Base-by-base conservation (phyloP, 2,888 invertebrate genomes). In the Osmoderma eremita region DNA sequence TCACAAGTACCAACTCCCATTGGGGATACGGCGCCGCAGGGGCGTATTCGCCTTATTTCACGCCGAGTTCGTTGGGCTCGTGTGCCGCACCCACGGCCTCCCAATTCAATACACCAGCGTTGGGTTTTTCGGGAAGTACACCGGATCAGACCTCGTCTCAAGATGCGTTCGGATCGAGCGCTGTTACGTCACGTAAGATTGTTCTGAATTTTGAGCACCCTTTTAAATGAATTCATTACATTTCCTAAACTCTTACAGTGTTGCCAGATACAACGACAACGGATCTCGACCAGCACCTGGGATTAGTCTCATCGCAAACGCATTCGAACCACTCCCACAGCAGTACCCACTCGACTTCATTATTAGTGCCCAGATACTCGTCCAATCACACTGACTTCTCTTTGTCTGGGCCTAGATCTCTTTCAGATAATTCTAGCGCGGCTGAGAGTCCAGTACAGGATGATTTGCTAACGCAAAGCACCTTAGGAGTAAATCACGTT, bases 1-100 rank as follows among this genome's bases (percentile, higher is more conserved):
- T 93, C 79, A 91, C 92, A 81, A 90, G 92, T 76, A 90, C 92
- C 75, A 94, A 94, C 82, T 91, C 93, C 10, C 92, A 92, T 79
- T 94, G 94, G 94, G 93, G 94, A 71, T 94, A 94, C 80, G 90
- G 94, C 45, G 89, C 93, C 50, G 91, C 94, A 24, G 91, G 92
- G 66, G 93, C 93, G 12, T 95, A 94, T 82, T 93, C 94, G 0
- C 92, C 94, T 12, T 95, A 94, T 80, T 86, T 94, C 76, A 89
- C 88, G 49, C 83, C 86, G 53, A 87, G 89, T 76, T 87, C 88
- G 73, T 78, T 89, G 71, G 91, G 91, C 30, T 92, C 91, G 17
- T 93, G 91, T 78, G 91, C 90, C 49, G 91, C 91, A 63, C 91
- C 90, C 0, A 83, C 89, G 0, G 87, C 88, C 1, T 79, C 86